phyloP scores from a whole-genome alignment of 2,113 vertebrate species.

The Burhinus bistriatus region DNA sequence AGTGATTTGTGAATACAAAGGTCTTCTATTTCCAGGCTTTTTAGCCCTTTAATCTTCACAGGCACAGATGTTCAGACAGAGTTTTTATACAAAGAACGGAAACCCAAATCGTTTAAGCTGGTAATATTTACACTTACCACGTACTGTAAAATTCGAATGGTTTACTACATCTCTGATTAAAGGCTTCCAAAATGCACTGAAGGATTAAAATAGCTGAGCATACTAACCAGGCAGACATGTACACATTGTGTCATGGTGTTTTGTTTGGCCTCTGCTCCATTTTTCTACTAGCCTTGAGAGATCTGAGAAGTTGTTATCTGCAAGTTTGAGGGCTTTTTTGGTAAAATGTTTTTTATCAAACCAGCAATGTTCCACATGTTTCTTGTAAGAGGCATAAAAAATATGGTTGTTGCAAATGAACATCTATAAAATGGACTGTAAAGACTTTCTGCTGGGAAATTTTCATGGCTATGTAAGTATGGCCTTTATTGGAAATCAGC shows the following conservation, averaged over 20 bases:
- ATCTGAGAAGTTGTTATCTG: slow-evolving; percentile 3
- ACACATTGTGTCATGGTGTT: slow-evolving; percentile 45
- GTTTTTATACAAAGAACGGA: slow-evolving; percentile 46
- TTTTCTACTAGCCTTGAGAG: slow-evolving; percentile 10
- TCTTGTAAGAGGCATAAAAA: slow-evolving; percentile 7
- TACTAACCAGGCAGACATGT: background rate
- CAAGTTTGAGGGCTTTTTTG: background rate
- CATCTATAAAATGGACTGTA: background rate
- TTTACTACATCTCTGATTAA: slow-evolving; percentile 35
- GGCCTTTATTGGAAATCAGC: background rate
- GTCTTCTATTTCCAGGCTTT: slow-evolving; percentile 61
- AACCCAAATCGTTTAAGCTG: slow-evolving; percentile 32
- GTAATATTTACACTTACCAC: slow-evolving; percentile 36
- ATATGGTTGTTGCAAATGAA: background rate
- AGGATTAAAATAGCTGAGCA: slow-evolving; percentile 36
- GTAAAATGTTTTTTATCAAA: background rate
- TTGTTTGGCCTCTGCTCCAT: slow-evolving; percentile 32
- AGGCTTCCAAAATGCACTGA: slow-evolving; percentile 30
- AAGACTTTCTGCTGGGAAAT: background rate
- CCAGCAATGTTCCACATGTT: background rate
- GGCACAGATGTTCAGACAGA: slow-evolving; percentile 45
- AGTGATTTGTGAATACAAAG: slow-evolving; percentile 53
- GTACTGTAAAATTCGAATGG: background rate
- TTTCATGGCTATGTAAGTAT: background rate
- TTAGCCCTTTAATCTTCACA: slow-evolving; percentile 42